A percentile compares a stretch with the other conserved stretches of the same genome.
Evolutionary conservation across 30 jellyfish, hydroid and myxozoan genomes (phyloP).

Genomic region (Rhopilema esculentum): DNA sequence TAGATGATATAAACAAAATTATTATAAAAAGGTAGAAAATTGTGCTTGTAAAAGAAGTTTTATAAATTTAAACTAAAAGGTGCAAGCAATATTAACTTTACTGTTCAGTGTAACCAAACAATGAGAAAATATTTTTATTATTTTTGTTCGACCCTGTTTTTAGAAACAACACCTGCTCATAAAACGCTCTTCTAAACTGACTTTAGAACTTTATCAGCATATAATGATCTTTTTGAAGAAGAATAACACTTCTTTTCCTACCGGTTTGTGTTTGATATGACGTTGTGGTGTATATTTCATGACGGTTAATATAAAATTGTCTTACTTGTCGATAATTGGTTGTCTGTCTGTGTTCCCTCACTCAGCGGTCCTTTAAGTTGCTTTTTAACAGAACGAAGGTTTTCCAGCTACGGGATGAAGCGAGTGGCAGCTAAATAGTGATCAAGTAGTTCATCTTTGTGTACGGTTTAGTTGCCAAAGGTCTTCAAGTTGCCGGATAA

Average conservation of each 20-base stretch:
- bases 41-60: too few species aligned
- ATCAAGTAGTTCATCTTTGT: neutral
- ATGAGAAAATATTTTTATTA: too few species aligned
- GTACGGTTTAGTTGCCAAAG: neutral
- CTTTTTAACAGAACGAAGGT: neutral
- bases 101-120: too few species aligned
- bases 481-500: neutral
- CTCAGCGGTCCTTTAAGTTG: neutral
- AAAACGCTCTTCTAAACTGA: too few species aligned
- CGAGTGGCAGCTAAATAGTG: neutral
- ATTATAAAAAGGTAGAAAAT: too few species aligned
- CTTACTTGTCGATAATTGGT: neutral
- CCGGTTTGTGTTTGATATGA: neutral
- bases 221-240: too few species aligned
- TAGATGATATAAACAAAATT: too few species aligned
- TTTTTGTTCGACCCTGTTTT: too few species aligned
- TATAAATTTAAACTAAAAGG: too few species aligned
- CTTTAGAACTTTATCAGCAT: too few species aligned
- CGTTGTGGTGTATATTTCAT: neutral
- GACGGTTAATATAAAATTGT: neutral
- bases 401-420: neutral
- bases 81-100: too few species aligned
- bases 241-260: neutral
- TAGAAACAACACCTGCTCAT: too few species aligned
- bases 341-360: neutral